Base-by-base conservation (phyloP, 2,113 vertebrate genomes). In the Anhinga rufa region DNA sequence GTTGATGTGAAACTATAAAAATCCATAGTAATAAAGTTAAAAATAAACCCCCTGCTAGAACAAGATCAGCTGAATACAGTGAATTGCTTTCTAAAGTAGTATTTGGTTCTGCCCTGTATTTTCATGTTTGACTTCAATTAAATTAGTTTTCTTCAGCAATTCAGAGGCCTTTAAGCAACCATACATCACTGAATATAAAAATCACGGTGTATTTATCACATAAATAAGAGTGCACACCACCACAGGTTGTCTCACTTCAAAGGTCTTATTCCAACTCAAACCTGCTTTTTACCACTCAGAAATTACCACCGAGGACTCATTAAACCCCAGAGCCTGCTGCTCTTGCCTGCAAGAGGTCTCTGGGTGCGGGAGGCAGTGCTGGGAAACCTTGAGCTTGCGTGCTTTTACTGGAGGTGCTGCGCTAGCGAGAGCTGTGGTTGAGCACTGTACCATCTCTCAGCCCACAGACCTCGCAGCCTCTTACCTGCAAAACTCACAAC, bases 21-120 rank as follows among this genome's bases (percentile, higher is more conserved):
- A 93, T 76, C 88, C 89, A 82, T 84, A 95, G 88, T 90, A 71
- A 76, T 32, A 31, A 85, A 92, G 93, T 91, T 95, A 96, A 96
- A 97, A 96, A 96, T 95, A 97, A 96, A 42, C 1, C 18, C 38
- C 36, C 51, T 29, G 34, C 82, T 82, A 90, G 71, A 86, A 42
- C 49, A 83, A 85, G 64, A 90, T 77, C 82, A 88, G 69, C 66
- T 60, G 70, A 96, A 90, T 85, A 82, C 65, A 85, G 12, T 70
- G 34, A 44, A 77, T 66, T 55, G 72, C 65, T 66, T 91, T 94
- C 49, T 93, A 65, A 79, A 86, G 74, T n/a, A 78, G 40, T 49
- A 66, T 83, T 92, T 84, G 40, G 32, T 66, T 80, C 71, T 85
- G 64, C 40, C 60, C 81, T 71, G 16, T 58, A 29, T 89, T 94